Percentiles rank a stretch among this genome's conserved stretches.
phyloP scores from a whole-genome alignment of 2,797 vertebrate genomes.

The Periparus ater region DNA sequence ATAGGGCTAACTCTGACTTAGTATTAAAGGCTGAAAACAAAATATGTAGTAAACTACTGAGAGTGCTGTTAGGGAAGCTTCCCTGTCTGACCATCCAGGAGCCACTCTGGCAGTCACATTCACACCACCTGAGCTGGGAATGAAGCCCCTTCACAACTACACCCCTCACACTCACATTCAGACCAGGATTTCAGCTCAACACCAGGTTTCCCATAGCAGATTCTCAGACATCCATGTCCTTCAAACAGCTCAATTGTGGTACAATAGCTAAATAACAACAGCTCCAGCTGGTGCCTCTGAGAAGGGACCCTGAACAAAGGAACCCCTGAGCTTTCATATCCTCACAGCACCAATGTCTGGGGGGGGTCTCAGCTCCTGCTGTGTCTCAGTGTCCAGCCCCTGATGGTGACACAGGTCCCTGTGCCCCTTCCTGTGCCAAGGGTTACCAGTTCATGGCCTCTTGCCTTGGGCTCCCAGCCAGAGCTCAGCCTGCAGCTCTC shows the following conservation, averaged over 20 bases:
- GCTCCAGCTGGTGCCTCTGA: background rate
- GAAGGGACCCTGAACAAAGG: background rate
- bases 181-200: background rate
- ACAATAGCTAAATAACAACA: background rate
- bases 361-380: background rate
- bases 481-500: background rate
- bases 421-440: background rate
- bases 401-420: background rate
- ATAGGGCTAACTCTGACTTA: background rate
- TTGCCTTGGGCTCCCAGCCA: accelerated
- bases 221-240: background rate
- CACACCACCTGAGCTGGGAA: accelerated
- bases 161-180: background rate
- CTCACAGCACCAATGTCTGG: background rate
- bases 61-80: background rate
- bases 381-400: background rate
- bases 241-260: background rate
- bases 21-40: background rate
- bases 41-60: background rate
- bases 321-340: background rate
- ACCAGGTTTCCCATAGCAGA: background rate
- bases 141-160: background rate
- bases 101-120: background rate
- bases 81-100: background rate
- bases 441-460: background rate